Conservation (phyloP, 2,888 invertebrate genomes). For the Dendrolimus pini region DNA sequence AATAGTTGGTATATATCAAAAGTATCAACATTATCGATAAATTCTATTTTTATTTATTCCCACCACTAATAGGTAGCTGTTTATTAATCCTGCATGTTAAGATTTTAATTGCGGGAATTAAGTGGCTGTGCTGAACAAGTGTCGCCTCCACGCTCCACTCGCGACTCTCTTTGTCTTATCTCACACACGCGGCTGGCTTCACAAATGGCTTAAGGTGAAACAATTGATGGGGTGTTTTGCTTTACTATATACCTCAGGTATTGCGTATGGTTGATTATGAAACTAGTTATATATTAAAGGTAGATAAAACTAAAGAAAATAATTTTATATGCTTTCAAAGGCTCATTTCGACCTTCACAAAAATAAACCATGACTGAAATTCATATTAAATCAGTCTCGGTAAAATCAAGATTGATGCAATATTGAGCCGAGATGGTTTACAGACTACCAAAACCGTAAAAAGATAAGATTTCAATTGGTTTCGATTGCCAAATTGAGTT, state of each 20-base stretch:
- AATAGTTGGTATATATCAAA: not conserved
- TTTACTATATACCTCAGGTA: not conserved
- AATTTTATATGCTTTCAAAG: too few species aligned
- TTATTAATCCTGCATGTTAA: slow-evolving; percentile 66
- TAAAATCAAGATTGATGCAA: too few species aligned
- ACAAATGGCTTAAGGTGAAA: slow-evolving; percentile 3
- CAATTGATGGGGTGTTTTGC: slow-evolving; percentile 1
- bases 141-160: slow-evolving; percentile 27
- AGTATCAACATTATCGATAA: slow-evolving; percentile 15
- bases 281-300: too few species aligned
- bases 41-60: not conserved
- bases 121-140: slow-evolving; percentile 45
- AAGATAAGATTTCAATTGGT: too few species aligned
- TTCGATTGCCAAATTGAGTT: too few species aligned
- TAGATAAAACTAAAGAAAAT: too few species aligned
- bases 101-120: slow-evolving; percentile 72
- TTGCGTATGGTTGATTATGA: too few species aligned
- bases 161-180: slow-evolving; percentile 32
- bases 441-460: too few species aligned
- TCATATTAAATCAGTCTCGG: too few species aligned
- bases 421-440: too few species aligned
- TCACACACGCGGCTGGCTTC: slow-evolving; percentile 12
- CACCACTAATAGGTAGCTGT: slow-evolving; percentile 43
- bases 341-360: too few species aligned
- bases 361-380: too few species aligned